Conservation (phyloP, 2,797 vertebrate genomes). For the Urocyon cinereoargenteus region DNA sequence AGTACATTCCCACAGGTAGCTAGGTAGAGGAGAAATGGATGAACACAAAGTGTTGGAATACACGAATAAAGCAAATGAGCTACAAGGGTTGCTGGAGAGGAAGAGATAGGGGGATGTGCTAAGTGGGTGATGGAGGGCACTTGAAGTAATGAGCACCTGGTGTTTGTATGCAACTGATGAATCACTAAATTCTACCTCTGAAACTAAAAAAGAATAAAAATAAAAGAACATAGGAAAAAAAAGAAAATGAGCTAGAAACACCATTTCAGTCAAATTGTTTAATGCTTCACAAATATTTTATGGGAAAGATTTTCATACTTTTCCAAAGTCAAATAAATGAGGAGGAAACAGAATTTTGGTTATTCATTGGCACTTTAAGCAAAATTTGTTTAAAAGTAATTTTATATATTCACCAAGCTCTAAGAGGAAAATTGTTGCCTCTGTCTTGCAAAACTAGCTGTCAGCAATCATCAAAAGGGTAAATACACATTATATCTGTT, state of each 20-base stretch:
- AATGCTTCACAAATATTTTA: background rate
- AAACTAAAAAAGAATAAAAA: background rate
- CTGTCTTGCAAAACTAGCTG: background rate
- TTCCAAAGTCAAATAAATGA: background rate
- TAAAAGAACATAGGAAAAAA: background rate
- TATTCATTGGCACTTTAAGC: background rate
- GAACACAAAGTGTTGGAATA: background rate
- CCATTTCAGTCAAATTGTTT: background rate
- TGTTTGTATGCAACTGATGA: background rate
- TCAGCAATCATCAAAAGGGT: background rate
- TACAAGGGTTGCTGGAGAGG: background rate
- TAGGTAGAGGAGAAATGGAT: background rate
- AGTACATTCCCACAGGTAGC: background rate
- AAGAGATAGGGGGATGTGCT: background rate
- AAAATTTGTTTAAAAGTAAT: background rate
- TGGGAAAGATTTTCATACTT: background rate
- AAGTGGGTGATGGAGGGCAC: background rate
- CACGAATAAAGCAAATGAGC: background rate
- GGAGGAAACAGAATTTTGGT: background rate
- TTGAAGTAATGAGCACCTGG: background rate
- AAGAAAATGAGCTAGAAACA: slow-evolving; percentile 1
- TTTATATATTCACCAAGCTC: background rate
- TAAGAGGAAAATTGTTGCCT: background rate
- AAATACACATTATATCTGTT: background rate
- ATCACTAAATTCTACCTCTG: background rate